Percentiles rank a stretch among this genome's conserved stretches.
These are phyloP conservation scores for Xyrauchen texanus DNA, from an alignment of 2,113 vertebrate genomes.

Conservation along the genomic window DNA sequence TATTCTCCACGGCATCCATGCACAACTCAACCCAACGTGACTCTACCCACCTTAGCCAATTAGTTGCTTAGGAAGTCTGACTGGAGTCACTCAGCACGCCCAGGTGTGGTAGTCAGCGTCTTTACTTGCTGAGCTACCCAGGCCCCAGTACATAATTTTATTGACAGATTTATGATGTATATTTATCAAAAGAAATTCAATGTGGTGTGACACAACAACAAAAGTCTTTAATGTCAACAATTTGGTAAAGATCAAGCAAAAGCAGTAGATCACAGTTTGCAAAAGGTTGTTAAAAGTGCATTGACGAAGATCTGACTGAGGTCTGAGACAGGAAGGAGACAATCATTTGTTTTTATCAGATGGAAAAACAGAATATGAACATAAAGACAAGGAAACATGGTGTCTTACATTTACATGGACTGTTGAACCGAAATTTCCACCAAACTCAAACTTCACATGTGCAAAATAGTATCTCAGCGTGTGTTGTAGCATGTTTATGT, in stretches of 20 bases:
- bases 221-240: neutral
- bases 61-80: too few species aligned
- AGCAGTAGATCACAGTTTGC: neutral
- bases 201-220: neutral
- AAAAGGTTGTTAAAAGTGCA: slow-evolving; percentile 24
- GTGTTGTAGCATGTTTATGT: neutral
- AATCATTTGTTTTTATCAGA: neutral
- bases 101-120: too few species aligned
- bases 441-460: neutral
- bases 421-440: neutral
- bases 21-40: too few species aligned
- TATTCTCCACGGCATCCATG: too few species aligned
- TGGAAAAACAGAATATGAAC: neutral
- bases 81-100: too few species aligned
- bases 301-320: neutral
- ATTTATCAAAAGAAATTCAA: neutral
- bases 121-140: too few species aligned
- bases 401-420: slow-evolving; percentile 7
- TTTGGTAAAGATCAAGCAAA: neutral
- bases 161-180: neutral
- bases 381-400: slow-evolving; percentile 20
- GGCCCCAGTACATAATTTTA: neutral
- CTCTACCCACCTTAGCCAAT: too few species aligned
- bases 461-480: neutral
- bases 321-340: neutral